Conservation (phyloP, 2,797 vertebrate species). For the Microcaecilia unicolor region DNA sequence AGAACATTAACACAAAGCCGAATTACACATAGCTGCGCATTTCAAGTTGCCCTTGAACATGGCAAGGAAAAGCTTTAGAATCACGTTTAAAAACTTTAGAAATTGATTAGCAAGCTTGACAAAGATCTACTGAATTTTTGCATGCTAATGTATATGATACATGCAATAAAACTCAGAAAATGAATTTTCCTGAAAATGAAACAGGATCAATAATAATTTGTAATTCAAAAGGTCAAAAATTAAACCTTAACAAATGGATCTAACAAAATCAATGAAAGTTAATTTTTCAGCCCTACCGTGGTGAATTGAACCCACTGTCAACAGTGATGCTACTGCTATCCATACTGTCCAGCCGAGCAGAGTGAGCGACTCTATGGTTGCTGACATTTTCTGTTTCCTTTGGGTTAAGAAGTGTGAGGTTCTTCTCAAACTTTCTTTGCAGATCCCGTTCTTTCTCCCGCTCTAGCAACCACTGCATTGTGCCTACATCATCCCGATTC, state of each 20-base stretch:
- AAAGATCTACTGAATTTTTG: too few species aligned
- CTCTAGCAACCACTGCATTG: slow-evolving; percentile 95
- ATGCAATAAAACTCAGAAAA: too few species aligned
- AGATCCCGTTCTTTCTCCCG: slow-evolving; percentile 90
- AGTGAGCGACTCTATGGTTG: slow-evolving; percentile 88
- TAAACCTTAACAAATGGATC: not conserved
- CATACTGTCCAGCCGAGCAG: slow-evolving; percentile 94
- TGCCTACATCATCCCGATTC: slow-evolving; percentile 72
- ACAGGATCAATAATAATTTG: too few species aligned
- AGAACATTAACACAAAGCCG: too few species aligned
- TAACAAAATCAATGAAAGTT: too few species aligned
- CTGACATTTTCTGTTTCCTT: slow-evolving; percentile 91
- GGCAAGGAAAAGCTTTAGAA: too few species aligned
- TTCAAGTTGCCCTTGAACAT: too few species aligned
- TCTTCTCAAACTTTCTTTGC: slow-evolving; percentile 93
- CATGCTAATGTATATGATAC: too few species aligned
- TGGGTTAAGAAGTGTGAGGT: slow-evolving; percentile 88
- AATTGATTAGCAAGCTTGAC: too few species aligned
- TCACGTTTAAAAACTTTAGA: too few species aligned
- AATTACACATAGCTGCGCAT: too few species aligned
- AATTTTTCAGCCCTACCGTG: slow-evolving; percentile 74
- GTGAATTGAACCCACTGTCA: slow-evolving; percentile 98
- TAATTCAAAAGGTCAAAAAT: not conserved
- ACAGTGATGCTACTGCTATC: slow-evolving; percentile 97
- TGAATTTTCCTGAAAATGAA: too few species aligned